phyloP scores from a whole-genome alignment of 2,888 invertebrate genomes.

The Nomada ferruginata region DNA sequence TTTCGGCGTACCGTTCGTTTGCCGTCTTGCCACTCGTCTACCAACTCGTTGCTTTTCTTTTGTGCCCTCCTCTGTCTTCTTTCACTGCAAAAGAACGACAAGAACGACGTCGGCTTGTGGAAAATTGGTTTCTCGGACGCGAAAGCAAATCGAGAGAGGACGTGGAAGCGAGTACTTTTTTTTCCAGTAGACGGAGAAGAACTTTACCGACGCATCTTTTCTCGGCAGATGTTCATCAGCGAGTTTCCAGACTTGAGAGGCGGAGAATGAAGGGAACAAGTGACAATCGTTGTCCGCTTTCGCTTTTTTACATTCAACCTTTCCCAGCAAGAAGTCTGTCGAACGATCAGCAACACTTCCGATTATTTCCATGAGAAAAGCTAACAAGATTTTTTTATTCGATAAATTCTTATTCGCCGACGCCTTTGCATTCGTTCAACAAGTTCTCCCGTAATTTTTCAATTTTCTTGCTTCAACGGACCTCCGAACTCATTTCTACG shows the following conservation, averaged over 20 bases:
- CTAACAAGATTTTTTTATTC: background rate
- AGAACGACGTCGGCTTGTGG: slow-evolving; percentile 61
- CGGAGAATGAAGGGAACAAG: slow-evolving; percentile 34
- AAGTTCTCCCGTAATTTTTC: background rate
- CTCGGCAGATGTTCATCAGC: slow-evolving; percentile 51
- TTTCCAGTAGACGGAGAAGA: slow-evolving; percentile 34
- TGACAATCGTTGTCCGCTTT: slow-evolving; percentile 22
- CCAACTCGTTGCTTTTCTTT: slow-evolving; percentile 44
- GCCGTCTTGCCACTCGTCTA: slow-evolving; percentile 2
- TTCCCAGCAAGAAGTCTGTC: background rate
- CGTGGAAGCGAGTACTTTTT: slow-evolving; percentile 55
- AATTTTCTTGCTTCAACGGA: slow-evolving; percentile 15
- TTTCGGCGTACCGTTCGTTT: slow-evolving; percentile 10
- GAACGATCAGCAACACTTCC: background rate
- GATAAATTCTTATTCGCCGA: slow-evolving; percentile 12
- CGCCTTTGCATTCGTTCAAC: background rate
- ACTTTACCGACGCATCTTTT: slow-evolving; percentile 46
- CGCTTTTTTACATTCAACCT: slow-evolving; percentile 3
- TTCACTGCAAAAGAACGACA: slow-evolving; percentile 55
- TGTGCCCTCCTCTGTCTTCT: slow-evolving; percentile 25
- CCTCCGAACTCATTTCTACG: slow-evolving; percentile 26
- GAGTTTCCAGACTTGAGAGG: slow-evolving; percentile 32
- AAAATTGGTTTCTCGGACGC: slow-evolving; percentile 68
- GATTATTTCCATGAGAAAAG: background rate
- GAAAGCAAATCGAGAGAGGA: slow-evolving; percentile 67